These are phyloP conservation scores for Odontophorus gujanensis DNA, from an alignment of 2,113 vertebrate genomes.

Conservation along the genomic window DNA sequence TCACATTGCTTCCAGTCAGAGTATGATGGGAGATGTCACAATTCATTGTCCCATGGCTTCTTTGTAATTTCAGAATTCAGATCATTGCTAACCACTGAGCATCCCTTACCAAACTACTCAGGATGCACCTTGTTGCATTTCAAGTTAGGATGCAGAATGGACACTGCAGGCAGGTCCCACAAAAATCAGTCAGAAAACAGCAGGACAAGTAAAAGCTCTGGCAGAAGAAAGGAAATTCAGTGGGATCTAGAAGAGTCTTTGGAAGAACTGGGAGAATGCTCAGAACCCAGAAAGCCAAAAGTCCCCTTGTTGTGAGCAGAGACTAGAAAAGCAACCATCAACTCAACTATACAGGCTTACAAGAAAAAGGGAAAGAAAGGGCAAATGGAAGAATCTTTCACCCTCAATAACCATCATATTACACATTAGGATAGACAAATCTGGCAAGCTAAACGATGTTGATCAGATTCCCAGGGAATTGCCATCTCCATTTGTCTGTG, in stretches of 20 bases:
- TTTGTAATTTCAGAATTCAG: background rate
- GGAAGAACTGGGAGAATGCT: background rate
- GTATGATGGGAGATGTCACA: accelerated
- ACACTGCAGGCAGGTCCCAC: background rate
- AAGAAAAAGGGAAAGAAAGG: background rate
- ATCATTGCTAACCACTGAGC: background rate
- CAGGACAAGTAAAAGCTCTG: background rate
- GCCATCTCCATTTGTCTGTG: background rate
- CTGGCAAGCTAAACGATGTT: background rate
- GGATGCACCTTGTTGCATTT: background rate
- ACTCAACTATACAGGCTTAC: background rate
- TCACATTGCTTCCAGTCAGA: accelerated
- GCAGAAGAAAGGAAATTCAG: background rate
- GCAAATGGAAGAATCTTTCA: background rate
- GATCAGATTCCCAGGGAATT: background rate
- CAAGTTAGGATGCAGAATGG: background rate
- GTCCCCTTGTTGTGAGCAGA: background rate
- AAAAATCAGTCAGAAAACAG: background rate
- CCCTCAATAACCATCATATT: background rate
- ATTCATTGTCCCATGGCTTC: accelerated
- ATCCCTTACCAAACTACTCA: background rate
- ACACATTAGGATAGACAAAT: background rate
- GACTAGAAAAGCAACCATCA: background rate
- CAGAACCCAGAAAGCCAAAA: background rate
- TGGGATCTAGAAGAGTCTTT: background rate